A percentile compares a stretch with the other conserved stretches of the same genome.
phyloP scores from a whole-genome alignment of 64 coral and sea anemone species.

The Stichodactyla helianthus region DNA sequence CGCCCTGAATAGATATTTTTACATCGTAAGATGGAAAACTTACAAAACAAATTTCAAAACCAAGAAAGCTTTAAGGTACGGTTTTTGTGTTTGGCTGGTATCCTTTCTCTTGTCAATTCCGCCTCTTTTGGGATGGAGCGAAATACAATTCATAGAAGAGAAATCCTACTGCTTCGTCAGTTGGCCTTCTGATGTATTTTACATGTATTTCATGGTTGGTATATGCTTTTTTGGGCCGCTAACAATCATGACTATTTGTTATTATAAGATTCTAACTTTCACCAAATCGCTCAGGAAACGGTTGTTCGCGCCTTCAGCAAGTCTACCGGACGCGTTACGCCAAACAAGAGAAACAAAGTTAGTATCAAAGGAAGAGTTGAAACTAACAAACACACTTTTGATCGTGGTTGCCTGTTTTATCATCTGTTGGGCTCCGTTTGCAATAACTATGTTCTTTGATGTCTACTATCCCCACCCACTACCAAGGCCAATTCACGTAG shows the following conservation, averaged over 20 bases:
- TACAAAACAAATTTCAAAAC: conserved; percentile 16
- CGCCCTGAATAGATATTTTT: conserved; percentile 38
- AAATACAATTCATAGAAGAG: conserved; percentile 35
- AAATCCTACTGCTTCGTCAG: conserved; percentile 73
- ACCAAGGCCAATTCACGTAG: conserved; percentile 25
- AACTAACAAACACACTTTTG: conserved; percentile 62
- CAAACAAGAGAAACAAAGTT: background rate
- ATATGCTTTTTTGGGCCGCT: conserved; percentile 69
- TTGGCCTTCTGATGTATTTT: conserved; percentile 60
- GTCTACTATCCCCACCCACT: conserved; percentile 26
- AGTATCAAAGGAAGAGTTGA: conserved; percentile 32
- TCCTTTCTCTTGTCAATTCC: conserved; percentile 12
- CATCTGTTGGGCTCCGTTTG: conserved; percentile 58
- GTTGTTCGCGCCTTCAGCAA: background rate
- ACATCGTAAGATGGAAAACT: conserved; percentile 49
- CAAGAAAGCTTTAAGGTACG: background rate
- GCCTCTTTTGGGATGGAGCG: conserved; percentile 44
- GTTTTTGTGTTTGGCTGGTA: background rate
- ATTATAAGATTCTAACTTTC: conserved; percentile 52
- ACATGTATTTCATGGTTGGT: conserved; percentile 71
- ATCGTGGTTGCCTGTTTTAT: conserved; percentile 48
- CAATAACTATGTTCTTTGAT: conserved; percentile 69
- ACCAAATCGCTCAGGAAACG: conserved; percentile 23
- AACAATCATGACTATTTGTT: conserved; percentile 39
- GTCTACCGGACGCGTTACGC: background rate